Evolutionary conservation across 2,888 invertebrate genomes (phyloP).

Genomic region (Drosophila affinis): DNA sequence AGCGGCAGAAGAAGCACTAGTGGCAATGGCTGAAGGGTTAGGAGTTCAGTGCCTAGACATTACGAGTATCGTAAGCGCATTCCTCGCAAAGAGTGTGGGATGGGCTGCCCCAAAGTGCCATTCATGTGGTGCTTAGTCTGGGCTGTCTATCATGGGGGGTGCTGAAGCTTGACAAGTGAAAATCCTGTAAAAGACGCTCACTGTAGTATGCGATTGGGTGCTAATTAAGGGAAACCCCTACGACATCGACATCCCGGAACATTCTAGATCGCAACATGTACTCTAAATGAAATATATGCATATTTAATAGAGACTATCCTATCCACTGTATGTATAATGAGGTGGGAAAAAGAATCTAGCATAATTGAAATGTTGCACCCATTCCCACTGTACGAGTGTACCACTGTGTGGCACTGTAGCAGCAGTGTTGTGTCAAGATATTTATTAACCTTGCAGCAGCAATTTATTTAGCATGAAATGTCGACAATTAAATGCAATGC

Average conservation of each 20-base stretch:
- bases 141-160: conserved; percentile 18
- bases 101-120: conserved; percentile 8
- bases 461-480: conserved; percentile 74
- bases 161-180: not conserved
- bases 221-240: conserved; percentile 24
- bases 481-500: conserved; percentile 75
- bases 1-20: not conserved
- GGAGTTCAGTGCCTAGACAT: conserved; percentile 34
- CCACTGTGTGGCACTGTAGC: not conserved
- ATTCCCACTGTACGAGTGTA: conserved; percentile 8
- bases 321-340: conserved; percentile 32
- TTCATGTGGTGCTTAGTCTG: conserved; percentile 10
- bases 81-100: conserved; percentile 28
- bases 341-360: conserved; percentile 21
- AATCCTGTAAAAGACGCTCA: not conserved
- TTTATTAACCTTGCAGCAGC: conserved; percentile 62
- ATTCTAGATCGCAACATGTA: conserved; percentile 12
- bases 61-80: conserved; percentile 16
- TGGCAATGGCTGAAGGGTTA: conserved; percentile 13
- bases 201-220: not conserved
- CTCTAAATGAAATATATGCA: not conserved
- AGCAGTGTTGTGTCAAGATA: conserved; percentile 26
- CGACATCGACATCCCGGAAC: conserved; percentile 29
- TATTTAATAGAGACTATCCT: not conserved
- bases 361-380: conserved; percentile 46